Conservation (phyloP, 2,113 vertebrate species). For the Balaenoptera acutorostrata region DNA sequence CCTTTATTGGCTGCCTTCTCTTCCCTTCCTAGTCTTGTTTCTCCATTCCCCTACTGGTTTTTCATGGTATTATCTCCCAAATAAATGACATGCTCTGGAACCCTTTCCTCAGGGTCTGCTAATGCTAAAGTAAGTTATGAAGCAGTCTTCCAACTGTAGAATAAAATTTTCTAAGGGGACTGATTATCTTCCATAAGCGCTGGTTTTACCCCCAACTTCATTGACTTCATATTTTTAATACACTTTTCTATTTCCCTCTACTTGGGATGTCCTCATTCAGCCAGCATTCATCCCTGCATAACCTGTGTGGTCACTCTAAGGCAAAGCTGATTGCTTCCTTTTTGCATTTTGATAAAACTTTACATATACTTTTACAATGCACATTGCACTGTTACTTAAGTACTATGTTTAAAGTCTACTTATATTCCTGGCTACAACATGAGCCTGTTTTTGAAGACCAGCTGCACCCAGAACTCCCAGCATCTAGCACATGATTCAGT, state of each 20-base stretch:
- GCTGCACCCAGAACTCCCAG: background rate
- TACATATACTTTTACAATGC: background rate
- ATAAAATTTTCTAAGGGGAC: background rate
- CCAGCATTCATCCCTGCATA: background rate
- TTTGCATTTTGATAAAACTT: conserved; percentile 5
- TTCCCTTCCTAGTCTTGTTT: background rate
- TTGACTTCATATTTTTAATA: background rate
- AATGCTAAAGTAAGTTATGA: background rate
- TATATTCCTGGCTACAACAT: background rate
- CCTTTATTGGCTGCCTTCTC: background rate
- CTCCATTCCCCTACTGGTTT: background rate
- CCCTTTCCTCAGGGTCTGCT: background rate
- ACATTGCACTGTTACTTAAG: background rate
- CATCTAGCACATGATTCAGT: background rate
- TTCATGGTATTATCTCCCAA: background rate
- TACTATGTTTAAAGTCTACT: background rate
- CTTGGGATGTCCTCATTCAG: background rate
- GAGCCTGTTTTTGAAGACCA: background rate
- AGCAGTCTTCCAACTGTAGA: background rate
- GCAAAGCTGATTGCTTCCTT: background rate
- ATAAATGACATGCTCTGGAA: background rate
- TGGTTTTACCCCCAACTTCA: background rate
- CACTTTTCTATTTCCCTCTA: background rate
- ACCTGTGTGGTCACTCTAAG: background rate
- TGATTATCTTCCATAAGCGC: background rate